Conservation (phyloP, 2,113 vertebrate genomes). For the Otis tarda region DNA sequence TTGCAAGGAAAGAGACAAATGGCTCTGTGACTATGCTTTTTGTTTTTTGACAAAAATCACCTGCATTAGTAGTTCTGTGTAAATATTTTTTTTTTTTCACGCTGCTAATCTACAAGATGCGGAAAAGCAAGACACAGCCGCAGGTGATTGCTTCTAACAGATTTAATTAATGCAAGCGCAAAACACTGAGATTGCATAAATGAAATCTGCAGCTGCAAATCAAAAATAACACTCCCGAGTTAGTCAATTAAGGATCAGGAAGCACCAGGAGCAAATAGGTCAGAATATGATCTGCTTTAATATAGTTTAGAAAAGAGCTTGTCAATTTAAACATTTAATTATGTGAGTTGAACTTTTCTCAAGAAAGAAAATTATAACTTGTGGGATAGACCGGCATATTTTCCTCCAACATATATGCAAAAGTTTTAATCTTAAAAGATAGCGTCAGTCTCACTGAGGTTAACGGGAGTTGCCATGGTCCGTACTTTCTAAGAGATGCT, state of each 20-base stretch:
- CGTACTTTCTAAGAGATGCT: not conserved
- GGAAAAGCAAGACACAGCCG: not conserved
- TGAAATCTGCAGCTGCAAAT: constrained; percentile 12
- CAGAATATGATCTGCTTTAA: not conserved
- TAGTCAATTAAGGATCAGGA: not conserved
- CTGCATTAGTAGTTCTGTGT: not conserved
- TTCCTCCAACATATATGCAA: not conserved
- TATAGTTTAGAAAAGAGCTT: not conserved
- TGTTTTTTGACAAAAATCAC: not conserved
- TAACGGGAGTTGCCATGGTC: not conserved
- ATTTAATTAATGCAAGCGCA: not conserved
- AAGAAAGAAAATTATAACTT: not conserved
- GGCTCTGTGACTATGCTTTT: not conserved
- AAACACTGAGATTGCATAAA: not conserved
- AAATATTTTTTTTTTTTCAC: constrained; percentile 12
- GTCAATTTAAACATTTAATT: not conserved
- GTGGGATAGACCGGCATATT: not conserved
- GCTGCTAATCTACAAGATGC: not conserved
- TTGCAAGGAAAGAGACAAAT: not conserved
- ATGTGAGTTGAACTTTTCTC: not conserved
- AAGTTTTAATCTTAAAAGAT: not conserved
- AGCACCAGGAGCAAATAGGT: not conserved
- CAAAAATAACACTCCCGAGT: not conserved
- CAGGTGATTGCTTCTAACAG: constrained; percentile 17
- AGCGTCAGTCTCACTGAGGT: not conserved